Conservation (phyloP, 2,888 invertebrate species). For the Gortyna flavago region DNA sequence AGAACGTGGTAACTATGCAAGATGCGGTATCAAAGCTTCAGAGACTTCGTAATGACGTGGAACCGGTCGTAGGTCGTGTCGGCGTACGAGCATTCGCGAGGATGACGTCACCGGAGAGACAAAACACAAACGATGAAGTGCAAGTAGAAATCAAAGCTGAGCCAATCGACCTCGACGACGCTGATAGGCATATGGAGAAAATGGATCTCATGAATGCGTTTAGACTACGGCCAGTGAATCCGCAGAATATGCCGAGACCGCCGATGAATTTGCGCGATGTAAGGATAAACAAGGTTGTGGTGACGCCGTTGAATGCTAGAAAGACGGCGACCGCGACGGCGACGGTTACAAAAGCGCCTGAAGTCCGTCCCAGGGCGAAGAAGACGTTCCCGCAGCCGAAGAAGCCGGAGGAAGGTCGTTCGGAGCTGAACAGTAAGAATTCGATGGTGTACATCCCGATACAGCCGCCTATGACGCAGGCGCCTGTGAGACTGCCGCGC, state of each 20-base stretch:
- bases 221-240: constrained; percentile 80
- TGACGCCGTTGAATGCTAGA: constrained; percentile 68
- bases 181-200: constrained; percentile 81
- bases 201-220: constrained; percentile 84
- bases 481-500: constrained; percentile 74
- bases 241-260: constrained; percentile 51
- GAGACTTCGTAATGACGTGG: constrained; percentile 72
- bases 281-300: constrained; percentile 81
- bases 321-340: constrained; percentile 59
- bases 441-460: constrained; percentile 89
- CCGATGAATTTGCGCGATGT: constrained; percentile 78
- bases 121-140: constrained; percentile 68
- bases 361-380: constrained; percentile 78
- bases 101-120: constrained; percentile 78
- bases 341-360: constrained; percentile 68
- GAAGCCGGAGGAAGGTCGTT: constrained; percentile 79
- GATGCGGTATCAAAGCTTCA: constrained; percentile 79
- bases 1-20: constrained; percentile 75
- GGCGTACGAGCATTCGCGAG: constrained; percentile 86
- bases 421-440: constrained; percentile 85
- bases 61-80: constrained; percentile 79
- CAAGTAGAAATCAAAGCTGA: constrained; percentile 85
- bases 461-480: constrained; percentile 84
- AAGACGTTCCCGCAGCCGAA: constrained; percentile 85
- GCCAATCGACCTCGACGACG: constrained; percentile 84